Conservation (phyloP, 35 echinoderm and acorn worm genomes). For the Acanthaster planci region DNA sequence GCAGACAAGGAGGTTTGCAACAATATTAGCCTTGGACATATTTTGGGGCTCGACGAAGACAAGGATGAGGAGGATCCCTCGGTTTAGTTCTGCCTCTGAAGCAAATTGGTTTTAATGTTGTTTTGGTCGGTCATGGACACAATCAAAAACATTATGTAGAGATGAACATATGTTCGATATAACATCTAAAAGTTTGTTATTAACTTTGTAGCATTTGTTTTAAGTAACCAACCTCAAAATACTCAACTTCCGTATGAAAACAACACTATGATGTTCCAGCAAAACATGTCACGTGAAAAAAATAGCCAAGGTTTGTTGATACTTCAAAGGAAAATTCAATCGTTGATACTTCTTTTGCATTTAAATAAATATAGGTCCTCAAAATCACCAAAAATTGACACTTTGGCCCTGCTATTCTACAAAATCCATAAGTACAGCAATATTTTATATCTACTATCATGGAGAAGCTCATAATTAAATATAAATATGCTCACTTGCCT, state of each 20-base stretch:
- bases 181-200: background rate
- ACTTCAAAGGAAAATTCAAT: background rate
- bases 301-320: background rate
- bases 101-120: background rate
- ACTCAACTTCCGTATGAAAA: background rate
- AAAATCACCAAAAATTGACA: background rate
- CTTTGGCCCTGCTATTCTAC: background rate
- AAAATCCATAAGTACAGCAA: background rate
- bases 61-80: background rate
- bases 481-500: background rate
- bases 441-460: background rate
- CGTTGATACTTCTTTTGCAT: background rate
- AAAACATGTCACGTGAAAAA: background rate
- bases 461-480: background rate
- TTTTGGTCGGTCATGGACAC: background rate
- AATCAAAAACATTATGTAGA: background rate
- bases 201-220: background rate
- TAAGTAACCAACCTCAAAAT: background rate
- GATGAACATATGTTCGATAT: background rate
- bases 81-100: background rate
- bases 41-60: background rate
- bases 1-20: background rate
- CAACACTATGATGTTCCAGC: conserved; percentile 1
- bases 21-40: background rate
- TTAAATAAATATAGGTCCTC: background rate